phyloP scores from a whole-genome alignment of 2,888 invertebrate genomes.

The Habrosyne pyritoides region DNA sequence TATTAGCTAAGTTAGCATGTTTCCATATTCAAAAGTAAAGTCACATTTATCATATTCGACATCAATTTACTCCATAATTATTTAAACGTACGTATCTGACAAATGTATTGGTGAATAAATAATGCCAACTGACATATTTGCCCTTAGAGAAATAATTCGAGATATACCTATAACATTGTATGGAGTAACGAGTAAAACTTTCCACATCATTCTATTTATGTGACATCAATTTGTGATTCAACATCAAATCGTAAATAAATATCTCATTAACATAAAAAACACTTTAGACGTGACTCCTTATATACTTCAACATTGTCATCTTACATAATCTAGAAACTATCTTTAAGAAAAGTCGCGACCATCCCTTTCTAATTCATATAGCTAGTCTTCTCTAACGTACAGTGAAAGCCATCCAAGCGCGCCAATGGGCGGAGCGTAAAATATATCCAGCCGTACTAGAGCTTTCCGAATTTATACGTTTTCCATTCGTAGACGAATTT shows the following conservation, averaged over 20 bases:
- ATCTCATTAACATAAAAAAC: slow-evolving; percentile 76
- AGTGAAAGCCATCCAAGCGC: slow-evolving; percentile 68
- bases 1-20: too few species aligned
- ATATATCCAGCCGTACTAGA: slow-evolving; percentile 53
- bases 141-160: neutral
- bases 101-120: too few species aligned
- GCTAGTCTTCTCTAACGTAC: slow-evolving; percentile 55
- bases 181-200: slow-evolving; percentile 48
- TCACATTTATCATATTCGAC: too few species aligned
- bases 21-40: too few species aligned
- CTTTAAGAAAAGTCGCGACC: slow-evolving; percentile 73
- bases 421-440: slow-evolving; percentile 71
- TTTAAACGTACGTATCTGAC: too few species aligned
- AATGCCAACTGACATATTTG: neutral
- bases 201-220: slow-evolving; percentile 60
- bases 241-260: slow-evolving; percentile 71
- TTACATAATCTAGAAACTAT: slow-evolving; percentile 76
- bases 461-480: slow-evolving; percentile 56
- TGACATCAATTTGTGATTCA: slow-evolving; percentile 66
- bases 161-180: slow-evolving; percentile 1
- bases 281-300: slow-evolving; percentile 66
- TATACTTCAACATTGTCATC: slow-evolving; percentile 69
- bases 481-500: slow-evolving; percentile 44
- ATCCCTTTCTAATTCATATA: slow-evolving; percentile 66
- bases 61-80: too few species aligned